Base-by-base conservation (phyloP, 2,888 invertebrate genomes). In the Tenthredo livida region DNA sequence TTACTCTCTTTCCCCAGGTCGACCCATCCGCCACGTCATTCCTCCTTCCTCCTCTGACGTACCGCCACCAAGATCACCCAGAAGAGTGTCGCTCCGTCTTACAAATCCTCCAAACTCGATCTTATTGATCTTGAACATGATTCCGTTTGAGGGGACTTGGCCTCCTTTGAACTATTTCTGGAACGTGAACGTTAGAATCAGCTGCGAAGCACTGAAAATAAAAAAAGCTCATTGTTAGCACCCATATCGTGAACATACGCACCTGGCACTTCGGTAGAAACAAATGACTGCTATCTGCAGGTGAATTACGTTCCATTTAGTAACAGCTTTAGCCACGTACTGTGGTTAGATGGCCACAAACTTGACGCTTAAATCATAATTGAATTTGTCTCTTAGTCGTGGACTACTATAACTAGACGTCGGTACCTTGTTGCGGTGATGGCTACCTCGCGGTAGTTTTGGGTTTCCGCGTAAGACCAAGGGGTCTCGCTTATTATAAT, bases 401-500 rank as follows among this genome's bases (percentile, higher is more conserved):
- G 72, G 84, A 85, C 29, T 47, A 47, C 12, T 50, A 83, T n/a
- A 33, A 67, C 67, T 47, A 83, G 67, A 83, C 47, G 67, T 47
- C 25, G 70, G 83, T 83, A 33, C 84, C 88, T 87, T 92, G 92
- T 92, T 92, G 92, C 89, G 89, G 90, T 91, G 91, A 92, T 91
- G 91, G 90, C 47, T 33, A 83, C 47, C 67, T 67, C 65, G 67
- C 90, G 90, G 89, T 91, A 91, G 91, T 91, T 92, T 90, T 90
- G 90, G 89, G 89, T 88, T 88, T 89, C 86, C 88, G 90, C 91
- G 90, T 90, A 91, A 86, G 90, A 83, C 90, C 91, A 89, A 92
- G 91, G 90, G 90, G 90, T 92, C 83, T 91, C 92, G 92, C 93
- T 93, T 92, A 93, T 93, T 92, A 93, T 92, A 92, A 93, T 92